phyloP scores from a whole-genome alignment of 1,140 invertebrate genomes.

The Heliconius himera region DNA sequence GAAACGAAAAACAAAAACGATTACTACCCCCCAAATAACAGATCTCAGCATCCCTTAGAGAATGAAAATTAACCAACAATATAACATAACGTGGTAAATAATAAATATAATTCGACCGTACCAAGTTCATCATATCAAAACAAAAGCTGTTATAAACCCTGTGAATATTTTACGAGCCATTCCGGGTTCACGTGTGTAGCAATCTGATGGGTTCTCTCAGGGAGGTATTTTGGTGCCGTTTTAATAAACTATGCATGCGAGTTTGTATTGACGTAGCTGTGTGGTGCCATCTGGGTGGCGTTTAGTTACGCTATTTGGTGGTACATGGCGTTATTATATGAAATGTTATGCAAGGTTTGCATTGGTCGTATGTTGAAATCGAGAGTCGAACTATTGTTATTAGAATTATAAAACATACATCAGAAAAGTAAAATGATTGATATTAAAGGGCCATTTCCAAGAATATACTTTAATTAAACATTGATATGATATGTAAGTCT shows the following conservation, averaged over 20 bases:
- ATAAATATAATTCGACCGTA: conserved; percentile 29
- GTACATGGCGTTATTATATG: conserved; percentile 45
- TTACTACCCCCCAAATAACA: not conserved
- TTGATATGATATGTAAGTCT: too few species aligned
- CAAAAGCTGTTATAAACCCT: conserved; percentile 66
- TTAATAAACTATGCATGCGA: conserved; percentile 66
- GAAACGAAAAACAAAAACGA: not conserved
- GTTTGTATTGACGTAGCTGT: conserved; percentile 44
- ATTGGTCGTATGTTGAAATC: not conserved
- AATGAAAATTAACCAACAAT: not conserved
- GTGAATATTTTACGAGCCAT: conserved; percentile 74
- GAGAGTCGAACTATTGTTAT: not conserved
- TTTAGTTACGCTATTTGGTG: conserved; percentile 39
- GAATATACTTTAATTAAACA: too few species aligned
- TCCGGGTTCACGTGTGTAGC: conserved; percentile 53
- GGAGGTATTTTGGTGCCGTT: conserved; percentile 61
- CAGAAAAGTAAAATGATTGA: too few species aligned
- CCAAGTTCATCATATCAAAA: conserved; percentile 61
- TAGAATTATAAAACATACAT: too few species aligned
- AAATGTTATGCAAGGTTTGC: not conserved
- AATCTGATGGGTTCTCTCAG: conserved; percentile 52
- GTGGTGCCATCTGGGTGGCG: conserved; percentile 5
- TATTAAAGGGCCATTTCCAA: too few species aligned
- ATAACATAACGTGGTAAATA: conserved; percentile 29
- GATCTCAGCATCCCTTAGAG: not conserved